Conservation (phyloP, 1,140 invertebrate genomes). For the Papilio machaon region DNA sequence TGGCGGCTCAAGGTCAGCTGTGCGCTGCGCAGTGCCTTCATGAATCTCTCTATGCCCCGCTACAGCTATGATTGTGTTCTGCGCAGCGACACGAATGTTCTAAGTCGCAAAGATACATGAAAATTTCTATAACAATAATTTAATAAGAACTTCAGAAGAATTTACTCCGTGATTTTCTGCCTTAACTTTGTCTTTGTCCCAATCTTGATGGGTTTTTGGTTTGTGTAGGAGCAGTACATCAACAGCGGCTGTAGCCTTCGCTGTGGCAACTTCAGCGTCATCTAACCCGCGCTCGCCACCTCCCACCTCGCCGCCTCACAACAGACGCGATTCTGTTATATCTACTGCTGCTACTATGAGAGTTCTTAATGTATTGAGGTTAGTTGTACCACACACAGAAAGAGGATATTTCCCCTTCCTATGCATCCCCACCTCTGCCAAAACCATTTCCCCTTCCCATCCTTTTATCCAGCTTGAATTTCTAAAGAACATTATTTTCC, state of each 20-base stretch:
- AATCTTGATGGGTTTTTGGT: conserved; percentile 1
- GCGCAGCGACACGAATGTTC: too few relatives aligned
- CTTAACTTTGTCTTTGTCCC: background rate
- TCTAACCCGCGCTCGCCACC: conserved; percentile 86
- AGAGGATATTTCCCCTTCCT: too few relatives aligned
- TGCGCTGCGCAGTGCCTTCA: too few relatives aligned
- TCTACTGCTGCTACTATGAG: conserved; percentile 96
- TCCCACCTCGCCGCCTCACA: conserved; percentile 68
- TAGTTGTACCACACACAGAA: background rate
- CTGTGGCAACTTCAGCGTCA: conserved; percentile 94
- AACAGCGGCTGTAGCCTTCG: conserved; percentile 94
- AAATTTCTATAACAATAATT: too few relatives aligned
- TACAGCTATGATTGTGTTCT: too few relatives aligned
- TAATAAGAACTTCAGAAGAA: too few relatives aligned
- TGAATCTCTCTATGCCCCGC: too few relatives aligned
- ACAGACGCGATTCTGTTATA: conserved; percentile 91
- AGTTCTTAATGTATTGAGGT: conserved; percentile 93
- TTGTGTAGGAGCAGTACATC: conserved; percentile 92
- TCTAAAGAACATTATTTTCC: background rate
- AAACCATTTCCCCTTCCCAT: too few relatives aligned
- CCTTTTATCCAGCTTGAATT: background rate
- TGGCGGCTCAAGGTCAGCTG: too few relatives aligned
- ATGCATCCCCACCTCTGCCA: too few relatives aligned
- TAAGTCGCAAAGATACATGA: too few relatives aligned
- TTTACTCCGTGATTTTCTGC: too few relatives aligned